Base-by-base conservation (phyloP, 2,888 invertebrate genomes). In the Epistrophe eligans region DNA sequence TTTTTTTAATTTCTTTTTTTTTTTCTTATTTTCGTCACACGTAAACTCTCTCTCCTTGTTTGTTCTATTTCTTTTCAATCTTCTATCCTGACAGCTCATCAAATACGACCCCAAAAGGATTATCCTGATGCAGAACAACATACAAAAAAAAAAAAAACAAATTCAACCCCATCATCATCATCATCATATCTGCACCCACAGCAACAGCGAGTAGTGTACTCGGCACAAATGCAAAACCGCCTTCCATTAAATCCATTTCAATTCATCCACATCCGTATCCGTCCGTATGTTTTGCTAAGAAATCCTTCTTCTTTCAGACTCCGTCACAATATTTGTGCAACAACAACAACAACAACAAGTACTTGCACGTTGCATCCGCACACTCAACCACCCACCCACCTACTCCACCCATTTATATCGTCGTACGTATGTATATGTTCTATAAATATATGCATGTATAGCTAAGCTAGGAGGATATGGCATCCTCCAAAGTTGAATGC, bases 401-500 rank as follows among this genome's bases (percentile, higher is more conserved):
- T 17, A 64, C 32, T 10, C n/a, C 24, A 64, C 32, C 13, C n/a
- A 28, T 2, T 2, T 57, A 1, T 3, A 4, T 32, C n/a, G 32
- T 38, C 11, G 4, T 38, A 38, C 6, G 11, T 57, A 19, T 57
- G n/a, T 32, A 19, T 57, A n/a, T 32, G 45, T 17, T 45, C n/a
- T 45, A 45, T 5, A n/a, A 10, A 1, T 10, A 40, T n/a, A 7
- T 45, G 50, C 17, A 17, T 50, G 19, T 50, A 19, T 17, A 32
- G 8, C 40, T 40, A n/a, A 64, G 28, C 24, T 24, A 45, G 45
- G n/a, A 64, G 64, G 64, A 67, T 67, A 52, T 72, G 64, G 58
- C 72, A 83, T 83, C 79, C 79, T 83, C 67, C 66, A 76, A 64
- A 83, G 87, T 87, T 87, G 87, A 87, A 87, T 79, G 87, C 87